Conservation (phyloP, 2,888 invertebrate species). For the Caradrina kadenii region DNA sequence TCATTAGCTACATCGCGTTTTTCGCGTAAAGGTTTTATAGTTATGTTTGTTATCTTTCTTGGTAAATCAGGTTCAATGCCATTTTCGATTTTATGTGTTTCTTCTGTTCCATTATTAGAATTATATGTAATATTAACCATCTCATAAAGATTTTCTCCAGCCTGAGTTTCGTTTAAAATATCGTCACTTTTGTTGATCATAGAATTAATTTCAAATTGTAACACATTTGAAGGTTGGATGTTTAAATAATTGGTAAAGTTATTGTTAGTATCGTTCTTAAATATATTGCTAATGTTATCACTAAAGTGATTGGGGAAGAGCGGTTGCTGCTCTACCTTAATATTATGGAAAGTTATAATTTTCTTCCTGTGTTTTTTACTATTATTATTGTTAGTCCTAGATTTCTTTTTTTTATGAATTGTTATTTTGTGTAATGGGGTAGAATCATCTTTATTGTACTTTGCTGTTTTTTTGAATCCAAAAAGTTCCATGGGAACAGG, state of each 20-base stretch:
- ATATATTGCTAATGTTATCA: conserved; percentile 56
- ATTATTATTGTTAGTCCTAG: conserved; percentile 71
- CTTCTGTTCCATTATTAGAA: conserved; percentile 72
- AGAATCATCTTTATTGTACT: conserved; percentile 69
- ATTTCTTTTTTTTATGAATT: conserved; percentile 85
- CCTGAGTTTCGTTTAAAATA: conserved; percentile 67
- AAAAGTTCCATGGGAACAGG: conserved; percentile 78
- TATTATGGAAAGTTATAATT: conserved; percentile 77
- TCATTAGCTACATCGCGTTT: conserved; percentile 70
- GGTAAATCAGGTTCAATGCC: conserved; percentile 80
- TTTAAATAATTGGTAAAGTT: conserved; percentile 51
- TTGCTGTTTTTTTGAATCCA: conserved; percentile 70
- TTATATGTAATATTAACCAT: conserved; percentile 77
- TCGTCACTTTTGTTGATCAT: conserved; percentile 63
- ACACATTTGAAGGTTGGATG: conserved; percentile 49
- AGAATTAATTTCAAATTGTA: conserved; percentile 52
- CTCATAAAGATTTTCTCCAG: conserved; percentile 72
- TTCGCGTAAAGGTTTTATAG: conserved; percentile 68
- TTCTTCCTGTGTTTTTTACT: conserved; percentile 85
- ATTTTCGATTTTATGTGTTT: conserved; percentile 72
- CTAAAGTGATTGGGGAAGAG: conserved; percentile 64
- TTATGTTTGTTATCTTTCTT: conserved; percentile 64
- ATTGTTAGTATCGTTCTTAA: conserved; percentile 55
- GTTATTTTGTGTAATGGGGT: conserved; percentile 78
- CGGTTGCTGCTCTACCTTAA: conserved; percentile 74